Evolutionary conservation across 2,797 vertebrate species (phyloP), one percentile per base, ranked within the genome.

Genomic region (Poecilia velifera): DNA sequence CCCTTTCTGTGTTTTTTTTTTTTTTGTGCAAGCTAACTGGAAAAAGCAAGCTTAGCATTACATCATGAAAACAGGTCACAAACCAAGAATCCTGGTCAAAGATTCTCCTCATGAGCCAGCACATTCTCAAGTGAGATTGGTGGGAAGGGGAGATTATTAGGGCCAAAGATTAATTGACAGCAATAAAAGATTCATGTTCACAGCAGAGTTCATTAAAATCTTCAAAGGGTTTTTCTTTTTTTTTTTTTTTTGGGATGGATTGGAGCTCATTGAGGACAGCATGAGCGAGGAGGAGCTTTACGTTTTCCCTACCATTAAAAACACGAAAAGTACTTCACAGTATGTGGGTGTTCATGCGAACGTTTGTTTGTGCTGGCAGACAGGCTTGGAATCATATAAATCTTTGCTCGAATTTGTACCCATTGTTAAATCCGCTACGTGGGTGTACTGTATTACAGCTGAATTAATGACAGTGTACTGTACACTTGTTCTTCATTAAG

Each of bases 161-260:
- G 87, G 87, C 82, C 89, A 88, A 83, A 91, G 91, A 93, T 95
- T 94, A 95, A 95, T 90, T 93, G 90, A 89, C 31, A 36, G 85
- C 90, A 90, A 94, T 93, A 87, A 96, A 94, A 94, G 82, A 94
- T 94, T 93, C 91, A 93, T 93, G 90, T 94, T 91, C 84, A 73
- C 78, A 76, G 83, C 86, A 87, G 84, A 93, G 91, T 94, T 94
- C 88, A 94, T 95, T 94, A 93, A 92, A 94, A 93, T 84, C 86
- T 92, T 93, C 84, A 94, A 92, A 92, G 81, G 46, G 25, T 62
- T 86, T 86, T 85, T 81, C 25, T 28, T 66, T 70, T 45, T 77
- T 78, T 88, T 78, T 88, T 76, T 66, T 73, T 34, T 76, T 66
- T 73, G 6, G 39, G 39, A 73, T 59, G 55, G 78, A 81, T 90